A percentile compares a stretch with the other conserved stretches of the same genome.
These are phyloP conservation scores for Pygoscelis antarcticus DNA, from an alignment of 2,113 vertebrate genomes.

Conservation along the genomic window DNA sequence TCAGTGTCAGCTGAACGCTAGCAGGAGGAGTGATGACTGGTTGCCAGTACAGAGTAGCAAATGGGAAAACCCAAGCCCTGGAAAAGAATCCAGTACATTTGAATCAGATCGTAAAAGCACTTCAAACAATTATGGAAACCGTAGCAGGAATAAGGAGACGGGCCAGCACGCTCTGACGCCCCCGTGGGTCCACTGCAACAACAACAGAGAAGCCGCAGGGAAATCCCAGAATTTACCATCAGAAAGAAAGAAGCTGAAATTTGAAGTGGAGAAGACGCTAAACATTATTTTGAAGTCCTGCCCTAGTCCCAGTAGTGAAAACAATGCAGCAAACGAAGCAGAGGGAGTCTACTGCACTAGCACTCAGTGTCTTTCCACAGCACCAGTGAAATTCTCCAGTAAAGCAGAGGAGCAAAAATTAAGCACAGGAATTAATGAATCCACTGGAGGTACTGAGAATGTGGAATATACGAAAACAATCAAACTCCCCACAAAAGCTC, in stretches of 20 bases:
- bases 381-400: not conserved
- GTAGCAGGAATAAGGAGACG: not conserved
- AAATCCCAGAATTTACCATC: conserved; percentile 74
- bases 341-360: not conserved
- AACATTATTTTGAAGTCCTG: not conserved
- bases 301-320: not conserved
- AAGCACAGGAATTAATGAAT: not conserved
- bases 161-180: not conserved
- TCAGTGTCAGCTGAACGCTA: not conserved
- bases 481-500: not conserved
- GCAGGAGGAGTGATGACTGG: not conserved
- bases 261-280: conserved; percentile 58
- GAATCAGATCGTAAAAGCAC: not conserved
- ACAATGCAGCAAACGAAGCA: not conserved
- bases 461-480: not conserved
- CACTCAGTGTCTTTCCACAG: not conserved
- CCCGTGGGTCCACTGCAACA: not conserved
- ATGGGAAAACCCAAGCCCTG: conserved; percentile 35
- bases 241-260: conserved; percentile 87
- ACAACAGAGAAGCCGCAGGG: not conserved
- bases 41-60: conserved; percentile 40
- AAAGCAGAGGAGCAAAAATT: not conserved
- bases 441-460: not conserved
- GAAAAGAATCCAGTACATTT: conserved; percentile 24
- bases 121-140: not conserved